phyloP scores from a whole-genome alignment of 2,888 invertebrate species.

The Adela reaumurella region DNA sequence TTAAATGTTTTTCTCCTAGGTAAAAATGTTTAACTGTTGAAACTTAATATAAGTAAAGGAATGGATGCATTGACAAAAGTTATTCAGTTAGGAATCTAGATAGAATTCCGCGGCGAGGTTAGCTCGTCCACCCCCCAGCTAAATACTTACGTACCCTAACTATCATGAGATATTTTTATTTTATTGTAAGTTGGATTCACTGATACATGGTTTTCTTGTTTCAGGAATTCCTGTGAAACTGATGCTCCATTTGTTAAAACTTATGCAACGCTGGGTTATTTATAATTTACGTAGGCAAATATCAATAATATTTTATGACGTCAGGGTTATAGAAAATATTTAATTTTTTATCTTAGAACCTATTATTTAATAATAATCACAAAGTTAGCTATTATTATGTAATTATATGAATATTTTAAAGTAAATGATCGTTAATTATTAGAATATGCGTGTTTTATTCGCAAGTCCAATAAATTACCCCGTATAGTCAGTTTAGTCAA shows the following conservation, averaged over 20 bases:
- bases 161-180: too few relatives aligned
- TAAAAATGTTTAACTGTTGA: too few relatives aligned
- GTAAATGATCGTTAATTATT: slow-evolving; percentile 57
- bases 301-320: slow-evolving; percentile 41
- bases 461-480: too few relatives aligned
- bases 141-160: too few relatives aligned
- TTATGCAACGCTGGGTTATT: slow-evolving; percentile 89
- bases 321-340: slow-evolving; percentile 37
- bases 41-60: too few relatives aligned
- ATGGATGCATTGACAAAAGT: too few relatives aligned
- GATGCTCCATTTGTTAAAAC: slow-evolving; percentile 92
- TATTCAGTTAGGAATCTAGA: too few relatives aligned
- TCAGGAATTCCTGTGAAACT: slow-evolving; percentile 80
- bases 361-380: slow-evolving; percentile 32
- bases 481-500: too few relatives aligned
- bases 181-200: too few relatives aligned
- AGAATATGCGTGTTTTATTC: slow-evolving; percentile 39
- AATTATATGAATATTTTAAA: slow-evolving; percentile 54
- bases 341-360: slow-evolving; percentile 45
- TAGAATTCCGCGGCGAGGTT: too few relatives aligned
- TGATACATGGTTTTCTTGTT: slow-evolving; percentile 51
- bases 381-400: slow-evolving; percentile 41
- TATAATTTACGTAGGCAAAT: slow-evolving; percentile 63
- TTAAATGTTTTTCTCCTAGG: too few relatives aligned
- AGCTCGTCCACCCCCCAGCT: too few relatives aligned